phyloP scores from a whole-genome alignment of 2,113 vertebrate species.

The Hippocampus barbouri region DNA sequence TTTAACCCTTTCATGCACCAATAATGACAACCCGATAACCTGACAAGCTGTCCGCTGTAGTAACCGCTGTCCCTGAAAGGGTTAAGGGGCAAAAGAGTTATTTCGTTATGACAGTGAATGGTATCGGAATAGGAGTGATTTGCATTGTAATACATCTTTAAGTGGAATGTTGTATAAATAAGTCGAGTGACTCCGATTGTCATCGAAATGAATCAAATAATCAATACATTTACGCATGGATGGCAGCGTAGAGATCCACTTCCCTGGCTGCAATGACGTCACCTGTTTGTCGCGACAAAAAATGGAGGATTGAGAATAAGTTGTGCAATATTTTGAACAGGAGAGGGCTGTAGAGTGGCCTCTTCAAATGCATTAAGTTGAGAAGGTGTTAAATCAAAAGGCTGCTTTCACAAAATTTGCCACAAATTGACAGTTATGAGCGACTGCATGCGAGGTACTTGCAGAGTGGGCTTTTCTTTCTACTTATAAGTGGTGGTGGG shows the following conservation, averaged over 20 bases:
- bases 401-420: conserved; percentile 45
- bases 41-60: too few species aligned
- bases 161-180: too few species aligned
- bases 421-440: conserved; percentile 55
- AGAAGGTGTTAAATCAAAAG: conserved; percentile 58
- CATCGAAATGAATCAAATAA: too few species aligned
- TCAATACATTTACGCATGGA: too few species aligned
- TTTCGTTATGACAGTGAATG: neutral
- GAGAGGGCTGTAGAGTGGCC: conserved; percentile 49
- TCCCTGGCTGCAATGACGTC: conserved; percentile 40
- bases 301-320: conserved; percentile 42
- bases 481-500: conserved; percentile 37
- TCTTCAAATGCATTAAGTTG: conserved; percentile 66
- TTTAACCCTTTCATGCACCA: too few species aligned
- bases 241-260: neutral
- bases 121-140: neutral
- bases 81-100: too few species aligned
- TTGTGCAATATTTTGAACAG: conserved; percentile 53
- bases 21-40: too few species aligned
- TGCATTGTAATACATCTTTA: neutral
- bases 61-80: too few species aligned
- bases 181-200: too few species aligned
- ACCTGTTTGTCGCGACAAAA: conserved; percentile 33
- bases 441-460: conserved; percentile 34
- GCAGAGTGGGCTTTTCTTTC: conserved; percentile 26